Percentiles rank a stretch among this genome's conserved stretches.
Evolutionary conservation across 2,888 invertebrate species (phyloP).

Genomic region (Cetonia aurata): DNA sequence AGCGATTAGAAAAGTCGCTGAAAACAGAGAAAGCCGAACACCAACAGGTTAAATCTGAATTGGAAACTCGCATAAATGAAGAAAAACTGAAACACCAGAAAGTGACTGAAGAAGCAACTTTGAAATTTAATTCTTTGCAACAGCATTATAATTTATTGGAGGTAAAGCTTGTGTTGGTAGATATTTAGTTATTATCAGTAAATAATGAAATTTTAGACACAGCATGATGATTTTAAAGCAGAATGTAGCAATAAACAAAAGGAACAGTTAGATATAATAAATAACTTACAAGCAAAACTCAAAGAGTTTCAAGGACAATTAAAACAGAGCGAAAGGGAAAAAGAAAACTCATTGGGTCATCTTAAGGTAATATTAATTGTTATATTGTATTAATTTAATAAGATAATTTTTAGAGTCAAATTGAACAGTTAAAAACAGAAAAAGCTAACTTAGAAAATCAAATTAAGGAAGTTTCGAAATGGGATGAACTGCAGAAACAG

Average conservation of each 20-base stretch:
- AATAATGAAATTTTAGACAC: constrained; percentile 60
- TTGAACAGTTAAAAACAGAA: constrained; percentile 61
- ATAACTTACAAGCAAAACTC: constrained; percentile 67
- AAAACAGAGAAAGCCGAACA: constrained; percentile 71
- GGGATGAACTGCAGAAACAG: constrained; percentile 59
- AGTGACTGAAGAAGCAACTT: constrained; percentile 67
- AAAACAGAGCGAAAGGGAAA: constrained; percentile 63
- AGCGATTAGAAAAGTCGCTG: constrained; percentile 70
- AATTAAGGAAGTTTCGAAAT: constrained; percentile 56
- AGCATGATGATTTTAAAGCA: constrained; percentile 69
- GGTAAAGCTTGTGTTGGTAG: constrained; percentile 54
- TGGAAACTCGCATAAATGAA: constrained; percentile 67
- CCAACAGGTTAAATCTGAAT: constrained; percentile 67
- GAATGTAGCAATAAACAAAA: constrained; percentile 68
- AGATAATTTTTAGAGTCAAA: constrained; percentile 58
- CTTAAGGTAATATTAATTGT: constrained; percentile 48
- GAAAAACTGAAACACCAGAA: constrained; percentile 68
- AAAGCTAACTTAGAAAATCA: constrained; percentile 61
- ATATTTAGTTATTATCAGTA: constrained; percentile 51
- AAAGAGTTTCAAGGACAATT: constrained; percentile 66
- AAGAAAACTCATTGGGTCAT: constrained; percentile 57
- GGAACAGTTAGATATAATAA: constrained; percentile 67
- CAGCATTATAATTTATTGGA: constrained; percentile 70
- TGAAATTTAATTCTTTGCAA: constrained; percentile 70
- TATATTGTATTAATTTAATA: constrained; percentile 1